Conservation (phyloP, 2,113 vertebrate genomes). For the Columba livia region DNA sequence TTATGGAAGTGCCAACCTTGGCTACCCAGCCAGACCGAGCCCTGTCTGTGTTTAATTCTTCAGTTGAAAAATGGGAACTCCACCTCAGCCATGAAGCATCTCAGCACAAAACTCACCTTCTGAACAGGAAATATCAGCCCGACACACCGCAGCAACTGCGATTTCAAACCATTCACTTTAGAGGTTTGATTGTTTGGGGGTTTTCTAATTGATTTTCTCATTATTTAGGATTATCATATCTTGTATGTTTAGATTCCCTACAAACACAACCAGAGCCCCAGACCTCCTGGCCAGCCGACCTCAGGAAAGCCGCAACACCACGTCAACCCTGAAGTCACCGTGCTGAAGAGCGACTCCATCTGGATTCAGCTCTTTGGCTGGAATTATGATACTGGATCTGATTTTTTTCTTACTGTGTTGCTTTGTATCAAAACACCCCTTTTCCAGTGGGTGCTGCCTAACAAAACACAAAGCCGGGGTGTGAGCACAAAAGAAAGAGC, state of each 20-base stretch:
- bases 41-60: not conserved
- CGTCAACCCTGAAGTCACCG: not conserved
- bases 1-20: not conserved
- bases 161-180: not conserved
- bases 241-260: not conserved
- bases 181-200: no score
- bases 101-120: not conserved
- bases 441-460: slow-evolving; percentile 27
- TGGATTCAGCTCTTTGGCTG: not conserved
- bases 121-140: not conserved
- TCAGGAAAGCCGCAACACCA: not conserved
- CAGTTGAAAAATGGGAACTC: not conserved
- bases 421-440: slow-evolving; percentile 18
- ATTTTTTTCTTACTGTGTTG: not conserved
- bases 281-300: not conserved
- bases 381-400: not conserved
- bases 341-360: not conserved
- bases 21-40: not conserved
- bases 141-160: not conserved
- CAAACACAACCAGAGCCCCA: not conserved
- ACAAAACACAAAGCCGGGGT: slow-evolving; percentile 3
- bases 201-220: not conserved
- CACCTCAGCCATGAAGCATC: not conserved
- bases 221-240: not conserved
- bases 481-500: slow-evolving; percentile 3